Base-by-base conservation (phyloP, 2,113 vertebrate species). In the Hyperoodon ampullatus region DNA sequence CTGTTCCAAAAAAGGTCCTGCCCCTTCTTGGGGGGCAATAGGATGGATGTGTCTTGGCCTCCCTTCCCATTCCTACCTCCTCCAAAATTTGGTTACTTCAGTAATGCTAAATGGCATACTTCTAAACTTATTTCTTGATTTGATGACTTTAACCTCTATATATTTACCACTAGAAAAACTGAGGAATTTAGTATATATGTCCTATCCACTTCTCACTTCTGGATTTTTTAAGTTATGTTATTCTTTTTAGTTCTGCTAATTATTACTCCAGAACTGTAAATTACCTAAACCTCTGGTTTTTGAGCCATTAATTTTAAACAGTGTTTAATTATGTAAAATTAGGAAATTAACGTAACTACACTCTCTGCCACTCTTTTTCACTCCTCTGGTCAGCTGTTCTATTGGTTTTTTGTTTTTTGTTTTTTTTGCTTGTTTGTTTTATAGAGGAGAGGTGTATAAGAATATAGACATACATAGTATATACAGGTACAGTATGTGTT, bases 241-340 rank as follows among this genome's bases (percentile, higher is more conserved):
- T 96, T 92, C 61, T 39, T 86, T 72, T 74, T 35, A 53, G 55
- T 39, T 78, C 13, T 92, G 93, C 30, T 26, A 95, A 77, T 92
- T 84, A 42, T 42, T 81, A 44, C 44, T 90, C 71, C 84, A 88
- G 35, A 84, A 80, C 8, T 71, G 3, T 72, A 72, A 90, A 61
- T 42, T 39, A 63, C 44, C 26, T 55, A 71, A 61, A 71, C 9
- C 2, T 88, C 42, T 90, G 72, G 0, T 23, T 93, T 85, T 80
- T 93, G 39, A 93, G 60, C 8, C 42, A 82, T 72, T 83, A 16
- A 75, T 80, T 39, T 75, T 77, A 96, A 93, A 8, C 15, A 82
- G 3, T 65, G 23, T 60, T 42, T 77, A 61, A 63, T 66, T 55
- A 50, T 33, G 77, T 61, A 35, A 87, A 91, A 81, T 50, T 66